Base-by-base conservation (phyloP, 2,113 vertebrate genomes). In the Scomber japonicus region DNA sequence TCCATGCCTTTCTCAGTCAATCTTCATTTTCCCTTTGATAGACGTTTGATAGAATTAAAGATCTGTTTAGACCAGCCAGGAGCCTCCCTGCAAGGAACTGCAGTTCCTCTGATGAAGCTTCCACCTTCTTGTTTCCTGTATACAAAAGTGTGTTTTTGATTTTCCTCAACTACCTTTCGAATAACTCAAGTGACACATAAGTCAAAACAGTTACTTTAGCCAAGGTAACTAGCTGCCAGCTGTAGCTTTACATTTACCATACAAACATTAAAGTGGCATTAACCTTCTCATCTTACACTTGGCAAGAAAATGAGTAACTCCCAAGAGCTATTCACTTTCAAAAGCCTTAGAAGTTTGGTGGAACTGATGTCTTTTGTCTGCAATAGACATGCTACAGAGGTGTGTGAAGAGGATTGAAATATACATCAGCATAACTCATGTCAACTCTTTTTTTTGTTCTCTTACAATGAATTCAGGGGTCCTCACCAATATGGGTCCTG, bases 1-100 rank as follows among this genome's bases (percentile, higher is more conserved):
- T 51, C 56, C 27, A 46, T 65, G 10, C 76, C 62, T 79, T 80
- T 59, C 46, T 45, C 90, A 19, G 89, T 93, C 94, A 84, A 68
- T 94, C 94, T 81, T 94, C 88, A 93, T 94, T 86, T 87, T 64
- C 8, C 0, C 66, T 60, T 75, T 92, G 92, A 94, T 88, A 83
- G 93, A 89, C 86, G 68, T 90, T 69, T 93, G 92, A 93, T 92
- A 86, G 86, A 91, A 94, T 94, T 91, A 93, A 91, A 86, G 75
- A 88, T 84, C 87, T 92, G 84, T 84, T 92, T 88, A 90, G 73
- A 73, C 12, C 78, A 65, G 64, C 62, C 40, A 79, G 75, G 55
- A 57, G 54, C 45, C 24, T 73, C 46, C 67, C 44, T 76, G 17
- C 48, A 63, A 63, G 78, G 13, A 51, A n/a, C 30, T 53, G 12